These are phyloP conservation scores for Orientallactaga bullata DNA, from an alignment of 2,113 vertebrate species.

Conservation along the genomic window DNA sequence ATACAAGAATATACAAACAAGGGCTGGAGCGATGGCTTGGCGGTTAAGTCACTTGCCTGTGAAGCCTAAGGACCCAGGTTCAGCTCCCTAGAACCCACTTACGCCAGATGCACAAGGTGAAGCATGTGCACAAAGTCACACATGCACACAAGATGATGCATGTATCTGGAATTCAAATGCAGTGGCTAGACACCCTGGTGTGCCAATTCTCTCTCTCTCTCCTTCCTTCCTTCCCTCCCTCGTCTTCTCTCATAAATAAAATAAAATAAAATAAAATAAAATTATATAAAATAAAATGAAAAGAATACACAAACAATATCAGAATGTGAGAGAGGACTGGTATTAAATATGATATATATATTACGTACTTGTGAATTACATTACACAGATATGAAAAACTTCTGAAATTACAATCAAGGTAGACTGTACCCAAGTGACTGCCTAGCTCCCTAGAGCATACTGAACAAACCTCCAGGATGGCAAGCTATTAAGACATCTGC, in stretches of 20 bases:
- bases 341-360: not conserved
- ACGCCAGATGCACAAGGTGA: no score
- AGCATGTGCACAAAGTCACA: no score
- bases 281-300: not conserved
- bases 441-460: not conserved
- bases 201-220: no score
- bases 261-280: not conserved
- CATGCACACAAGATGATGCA: no score
- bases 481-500: not conserved
- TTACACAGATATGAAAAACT: not conserved
- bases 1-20: no score
- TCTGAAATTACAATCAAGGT: not conserved
- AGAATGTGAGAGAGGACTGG: slow-evolving; percentile 3
- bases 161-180: no score
- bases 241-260: not conserved
- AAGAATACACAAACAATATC: not conserved
- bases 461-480: not conserved
- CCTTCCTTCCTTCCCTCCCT: not conserved
- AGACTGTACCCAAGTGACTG: not conserved
- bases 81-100: no score
- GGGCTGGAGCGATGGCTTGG: no score
- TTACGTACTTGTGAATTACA: not conserved
- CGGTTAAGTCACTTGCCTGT: no score
- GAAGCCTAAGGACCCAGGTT: no score
- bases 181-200: no score